phyloP scores from a whole-genome alignment of 2,888 invertebrate genomes.

The Dryococelus australis region DNA sequence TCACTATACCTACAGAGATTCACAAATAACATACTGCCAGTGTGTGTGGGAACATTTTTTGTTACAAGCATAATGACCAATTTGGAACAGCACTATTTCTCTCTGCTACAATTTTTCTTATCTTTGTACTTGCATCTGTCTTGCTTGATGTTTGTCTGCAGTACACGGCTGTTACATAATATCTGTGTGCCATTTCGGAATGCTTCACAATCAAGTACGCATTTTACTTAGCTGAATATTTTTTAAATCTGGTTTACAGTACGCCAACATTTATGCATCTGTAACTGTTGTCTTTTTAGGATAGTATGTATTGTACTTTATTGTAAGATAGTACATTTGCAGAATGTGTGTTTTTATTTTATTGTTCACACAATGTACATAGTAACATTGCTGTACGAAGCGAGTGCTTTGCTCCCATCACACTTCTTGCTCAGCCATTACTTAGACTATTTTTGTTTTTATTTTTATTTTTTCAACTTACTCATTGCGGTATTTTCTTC shows the following conservation, averaged over 20 bases:
- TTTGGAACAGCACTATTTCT: background rate
- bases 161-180: background rate
- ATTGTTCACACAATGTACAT: background rate
- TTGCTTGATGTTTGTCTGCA: background rate
- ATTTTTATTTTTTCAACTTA: too few relatives aligned
- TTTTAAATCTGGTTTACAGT: background rate
- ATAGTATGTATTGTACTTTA: background rate
- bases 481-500: too few relatives aligned
- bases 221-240: background rate
- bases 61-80: too few relatives aligned
- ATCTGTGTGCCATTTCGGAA: background rate
- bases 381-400: background rate
- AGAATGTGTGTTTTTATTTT: background rate
- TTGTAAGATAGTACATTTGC: background rate
- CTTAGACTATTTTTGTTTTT: too few relatives aligned
- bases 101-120: background rate
- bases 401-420: background rate
- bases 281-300: background rate
- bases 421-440: background rate
- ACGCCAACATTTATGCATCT: background rate
- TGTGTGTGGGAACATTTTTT: too few relatives aligned
- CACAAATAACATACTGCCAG: too few relatives aligned
- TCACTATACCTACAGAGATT: too few relatives aligned
- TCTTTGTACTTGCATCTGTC: constrained; percentile 16
- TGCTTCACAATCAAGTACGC: too few relatives aligned